phyloP scores from a whole-genome alignment of 2,113 vertebrate genomes.

The Myodes glareolus region DNA sequence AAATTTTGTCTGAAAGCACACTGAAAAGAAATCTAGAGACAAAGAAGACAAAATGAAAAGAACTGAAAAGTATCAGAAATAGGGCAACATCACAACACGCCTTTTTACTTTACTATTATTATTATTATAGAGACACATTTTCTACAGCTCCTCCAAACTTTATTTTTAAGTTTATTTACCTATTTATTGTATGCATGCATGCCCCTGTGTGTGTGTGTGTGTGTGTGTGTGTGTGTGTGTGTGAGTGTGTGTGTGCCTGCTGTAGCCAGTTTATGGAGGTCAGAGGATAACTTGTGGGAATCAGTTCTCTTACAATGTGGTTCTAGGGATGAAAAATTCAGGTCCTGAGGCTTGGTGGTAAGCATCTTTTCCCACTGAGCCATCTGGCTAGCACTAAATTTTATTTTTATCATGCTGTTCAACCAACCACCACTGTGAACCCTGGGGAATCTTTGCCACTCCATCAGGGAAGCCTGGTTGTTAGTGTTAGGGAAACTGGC shows the following conservation, averaged over 20 bases:
- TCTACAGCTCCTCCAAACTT: background rate
- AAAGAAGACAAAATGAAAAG: slow-evolving; percentile 58
- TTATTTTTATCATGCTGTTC: background rate
- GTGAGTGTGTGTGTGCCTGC: background rate
- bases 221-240: background rate
- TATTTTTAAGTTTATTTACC: background rate
- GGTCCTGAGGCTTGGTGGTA: background rate
- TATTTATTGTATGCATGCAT: background rate
- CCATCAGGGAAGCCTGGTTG: background rate
- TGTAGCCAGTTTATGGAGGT: background rate
- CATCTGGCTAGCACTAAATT: background rate
- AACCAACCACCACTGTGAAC: background rate
- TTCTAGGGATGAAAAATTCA: background rate
- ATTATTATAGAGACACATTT: background rate
- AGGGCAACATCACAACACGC: background rate
- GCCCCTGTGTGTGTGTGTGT: background rate
- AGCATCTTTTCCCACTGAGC: background rate
- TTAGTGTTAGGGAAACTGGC: background rate
- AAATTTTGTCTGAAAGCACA: slow-evolving; percentile 92
- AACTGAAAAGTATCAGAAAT: background rate
- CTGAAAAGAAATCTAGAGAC: slow-evolving; percentile 94
- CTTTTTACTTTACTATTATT: background rate
- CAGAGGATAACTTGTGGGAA: background rate
- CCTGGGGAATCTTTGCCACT: background rate
- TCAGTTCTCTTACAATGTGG: background rate